Base-by-base conservation (phyloP, 1,140 invertebrate genomes). In the Zaprionus tsacasi region DNA sequence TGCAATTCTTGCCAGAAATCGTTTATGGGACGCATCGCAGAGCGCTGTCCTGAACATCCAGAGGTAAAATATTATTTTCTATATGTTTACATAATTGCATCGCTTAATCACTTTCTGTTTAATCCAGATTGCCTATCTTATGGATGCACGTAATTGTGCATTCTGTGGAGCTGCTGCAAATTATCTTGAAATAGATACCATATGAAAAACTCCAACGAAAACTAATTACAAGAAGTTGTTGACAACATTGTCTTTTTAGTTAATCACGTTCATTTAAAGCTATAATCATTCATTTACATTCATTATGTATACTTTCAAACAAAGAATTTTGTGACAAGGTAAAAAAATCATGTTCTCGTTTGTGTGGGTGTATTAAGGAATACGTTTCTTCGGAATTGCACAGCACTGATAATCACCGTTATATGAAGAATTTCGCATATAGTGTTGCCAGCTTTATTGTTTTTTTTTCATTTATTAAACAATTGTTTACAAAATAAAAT, bases 121-220 rank as follows among this genome's bases (percentile, higher is more conserved):
- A 3, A 17, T 45, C n/a, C 15, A 86, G 82, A 59, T 74, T 11
- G 65, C 56, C 0, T 86, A 73, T 59, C 15, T 86, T 0, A 87
- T 86, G 82, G 82, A 86, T 56, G 61, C 76, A 1, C 82, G 76
- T 15, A 40, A 79, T 7, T 86, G 82, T 15, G 82, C 56, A 7
- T 82, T 82, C n/a, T 87, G 82, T 43, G 79, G 71, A 17, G 82
- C 76, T 6, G n/a, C 57, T 33, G 27, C 30, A 1, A 43, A 60
- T 48, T 57, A 66, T 36, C 54, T 86, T 25, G 25, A 60, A 40
- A 57, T 79, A 0, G 74, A 61, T 73, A 11, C 45, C 6, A 45
- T 60, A 36, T 60, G 10, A 17, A 12, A 15, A 25, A 17, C 17
- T 52, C 10, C 15, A 45, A 21, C 21, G 2, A 5, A 25, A 12